These are phyloP conservation scores for Gari tellinella DNA, from an alignment of 2,888 invertebrate genomes.

Conservation along the genomic window DNA sequence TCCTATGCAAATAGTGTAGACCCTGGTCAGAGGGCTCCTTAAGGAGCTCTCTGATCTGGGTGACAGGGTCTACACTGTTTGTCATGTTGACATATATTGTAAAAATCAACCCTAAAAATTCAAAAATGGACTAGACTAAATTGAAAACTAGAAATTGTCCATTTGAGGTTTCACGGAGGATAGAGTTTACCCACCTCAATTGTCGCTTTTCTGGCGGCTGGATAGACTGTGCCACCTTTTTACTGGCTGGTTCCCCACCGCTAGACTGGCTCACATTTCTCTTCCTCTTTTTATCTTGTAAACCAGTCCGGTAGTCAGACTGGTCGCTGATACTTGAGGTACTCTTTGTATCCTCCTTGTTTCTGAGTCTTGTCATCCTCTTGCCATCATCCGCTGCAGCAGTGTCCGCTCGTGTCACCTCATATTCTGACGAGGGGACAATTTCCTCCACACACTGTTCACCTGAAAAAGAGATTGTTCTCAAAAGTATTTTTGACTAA, in stretches of 20 bases:
- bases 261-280: conserved; percentile 45
- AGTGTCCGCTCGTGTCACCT: conserved; percentile 45
- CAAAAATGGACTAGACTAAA: too few relatives aligned
- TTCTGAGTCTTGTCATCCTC: conserved; percentile 55
- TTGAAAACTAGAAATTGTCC: too few relatives aligned
- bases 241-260: conserved; percentile 35
- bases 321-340: conserved; percentile 46
- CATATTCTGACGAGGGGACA: conserved; percentile 16
- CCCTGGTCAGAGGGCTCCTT: too few relatives aligned
- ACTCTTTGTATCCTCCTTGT: conserved; percentile 55
- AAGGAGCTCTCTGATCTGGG: too few relatives aligned
- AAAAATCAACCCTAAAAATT: too few relatives aligned
- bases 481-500: too few relatives aligned
- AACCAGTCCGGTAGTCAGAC: conserved; percentile 27
- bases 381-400: conserved; percentile 14
- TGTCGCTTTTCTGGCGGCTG: conserved; percentile 13
- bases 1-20: too few relatives aligned
- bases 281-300: conserved; percentile 32
- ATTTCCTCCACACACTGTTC: too few relatives aligned
- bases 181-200: conserved; percentile 48
- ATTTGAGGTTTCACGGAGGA: too few relatives aligned
- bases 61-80: too few relatives aligned
- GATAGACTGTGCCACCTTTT: conserved; percentile 23
- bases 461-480: too few relatives aligned
- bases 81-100: too few relatives aligned